Percentiles rank a stretch among this genome's conserved stretches.
These are phyloP conservation scores for Arge pagana DNA, from an alignment of 2,888 invertebrate genomes.

Conservation along the genomic window DNA sequence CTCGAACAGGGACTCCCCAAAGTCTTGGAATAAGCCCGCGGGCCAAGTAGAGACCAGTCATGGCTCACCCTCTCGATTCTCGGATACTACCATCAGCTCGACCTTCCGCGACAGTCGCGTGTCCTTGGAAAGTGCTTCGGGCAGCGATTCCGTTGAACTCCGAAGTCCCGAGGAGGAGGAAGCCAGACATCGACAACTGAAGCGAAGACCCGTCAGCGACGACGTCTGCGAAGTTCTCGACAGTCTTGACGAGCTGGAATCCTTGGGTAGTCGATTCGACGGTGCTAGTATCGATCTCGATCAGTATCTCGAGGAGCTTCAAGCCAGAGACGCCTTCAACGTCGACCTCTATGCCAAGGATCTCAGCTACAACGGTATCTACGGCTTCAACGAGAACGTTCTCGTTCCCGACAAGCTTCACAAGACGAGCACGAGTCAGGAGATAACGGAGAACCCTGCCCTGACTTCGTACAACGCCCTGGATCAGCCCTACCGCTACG, in stretches of 20 bases:
- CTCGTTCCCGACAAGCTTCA: slow-evolving; percentile 40
- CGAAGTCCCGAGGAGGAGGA: slow-evolving; percentile 61
- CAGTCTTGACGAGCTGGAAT: slow-evolving; percentile 71
- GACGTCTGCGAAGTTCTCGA: slow-evolving; percentile 60
- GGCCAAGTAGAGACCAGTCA: slow-evolving; percentile 42
- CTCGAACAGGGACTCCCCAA: slow-evolving; percentile 39
- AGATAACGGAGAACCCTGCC: slow-evolving; percentile 34
- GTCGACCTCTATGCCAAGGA: slow-evolving; percentile 54
- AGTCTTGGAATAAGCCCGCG: slow-evolving; percentile 44
- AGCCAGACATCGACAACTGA: slow-evolving; percentile 66
- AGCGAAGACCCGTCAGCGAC: slow-evolving; percentile 75
- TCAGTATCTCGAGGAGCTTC: slow-evolving; percentile 70
- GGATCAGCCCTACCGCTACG: slow-evolving; percentile 43
- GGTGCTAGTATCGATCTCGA: slow-evolving; percentile 70
- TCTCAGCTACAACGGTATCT: slow-evolving; percentile 50
- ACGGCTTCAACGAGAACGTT: slow-evolving; percentile 50
- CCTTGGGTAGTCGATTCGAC: slow-evolving; percentile 63
- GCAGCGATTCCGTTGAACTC: slow-evolving; percentile 64
- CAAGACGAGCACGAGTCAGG: slow-evolving; percentile 42
- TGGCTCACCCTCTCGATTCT: slow-evolving; percentile 44
- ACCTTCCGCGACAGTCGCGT: slow-evolving; percentile 47
- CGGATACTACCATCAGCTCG: slow-evolving; percentile 44
- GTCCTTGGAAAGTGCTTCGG: slow-evolving; percentile 48
- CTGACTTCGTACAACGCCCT: slow-evolving; percentile 29
- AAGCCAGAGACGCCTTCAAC: slow-evolving; percentile 60